Base-by-base conservation (phyloP, 2,888 invertebrate species). In the Brachyopa scutellaris region DNA sequence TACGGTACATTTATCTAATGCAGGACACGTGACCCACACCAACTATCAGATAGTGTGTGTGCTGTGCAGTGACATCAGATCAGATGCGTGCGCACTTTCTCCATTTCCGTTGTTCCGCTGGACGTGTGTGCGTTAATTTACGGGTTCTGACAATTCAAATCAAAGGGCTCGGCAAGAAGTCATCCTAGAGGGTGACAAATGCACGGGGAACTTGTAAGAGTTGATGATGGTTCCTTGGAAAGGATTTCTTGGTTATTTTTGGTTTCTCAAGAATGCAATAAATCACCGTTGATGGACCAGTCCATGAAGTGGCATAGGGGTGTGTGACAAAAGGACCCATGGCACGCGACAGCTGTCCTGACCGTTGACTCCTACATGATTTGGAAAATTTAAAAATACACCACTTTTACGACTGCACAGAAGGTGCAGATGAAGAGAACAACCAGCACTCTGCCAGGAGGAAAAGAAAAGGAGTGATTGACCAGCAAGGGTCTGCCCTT, bases 21-120 rank as follows among this genome's bases (percentile, higher is more conserved):
- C 77, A 72, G 70, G 82, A 66, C 82, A 85, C 84, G 84, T 85
- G 84, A 85, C 84, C 84, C 84, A 84, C 73, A 82, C 66, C 62
- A 64, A 66, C 15, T 72, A 53, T 55, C 59, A 66, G 19, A n/a
- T 11, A 7, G 29, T 17, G 40, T 5, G 13, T 36, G 49, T 47
- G 59, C 62, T 49, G 11, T 40, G 49, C 42, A 53, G 11, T 66
- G 62, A 57, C 69, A 80, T 80, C 57, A 69, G 74, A 80, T 80
- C 57, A 69, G 74, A 74, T 69, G 80, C 62, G 53, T 57, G 70
- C 67, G 74, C 29, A 59, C 53, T 67, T 33, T 38, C 51, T n/a
- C 33, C 49, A 55, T 47, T 77, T 77, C 80, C 64, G 70, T 13
- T 40, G 36, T 51, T 31, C 5, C 15, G 11, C 42, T 59, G 61